Conservation (phyloP, 2,113 vertebrate species). For the Myrmophylax atrothorax region DNA sequence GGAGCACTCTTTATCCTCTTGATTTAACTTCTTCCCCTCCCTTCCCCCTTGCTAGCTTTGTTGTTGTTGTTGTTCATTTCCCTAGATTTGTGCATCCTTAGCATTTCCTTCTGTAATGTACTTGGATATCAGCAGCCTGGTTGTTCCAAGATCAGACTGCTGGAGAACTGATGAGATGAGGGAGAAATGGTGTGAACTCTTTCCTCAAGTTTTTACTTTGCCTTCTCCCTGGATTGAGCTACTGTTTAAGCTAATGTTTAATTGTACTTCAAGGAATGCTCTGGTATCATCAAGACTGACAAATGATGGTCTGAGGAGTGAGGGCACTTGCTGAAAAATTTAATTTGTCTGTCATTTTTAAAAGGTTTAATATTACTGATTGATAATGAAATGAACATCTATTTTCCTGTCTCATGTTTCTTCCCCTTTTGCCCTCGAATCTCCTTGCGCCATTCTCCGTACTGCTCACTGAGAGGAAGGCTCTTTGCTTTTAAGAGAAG, state of each 20-base stretch:
- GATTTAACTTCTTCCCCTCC: constrained; percentile 58
- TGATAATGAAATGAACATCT: neutral
- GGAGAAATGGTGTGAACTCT: constrained; percentile 19
- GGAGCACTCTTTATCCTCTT: constrained; percentile 50
- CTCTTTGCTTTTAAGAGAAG: neutral
- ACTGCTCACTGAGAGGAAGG: neutral
- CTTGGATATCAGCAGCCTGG: constrained; percentile 16
- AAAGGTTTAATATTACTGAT: constrained; percentile 31
- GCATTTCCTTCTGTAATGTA: constrained; percentile 48
- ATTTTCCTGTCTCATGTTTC: neutral
- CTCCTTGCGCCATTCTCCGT: neutral
- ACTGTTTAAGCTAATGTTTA: constrained; percentile 60
- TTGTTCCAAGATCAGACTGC: neutral
- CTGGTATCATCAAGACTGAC: constrained; percentile 44
- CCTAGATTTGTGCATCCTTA: constrained; percentile 30
- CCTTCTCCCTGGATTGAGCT: constrained; percentile 30
- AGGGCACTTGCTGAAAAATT: constrained; percentile 44
- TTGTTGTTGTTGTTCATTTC: constrained; percentile 36
- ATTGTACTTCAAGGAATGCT: constrained; percentile 62
- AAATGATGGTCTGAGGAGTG: constrained; percentile 37
- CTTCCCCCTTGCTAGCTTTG: neutral
- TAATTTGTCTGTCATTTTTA: constrained; percentile 33
- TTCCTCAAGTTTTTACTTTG: neutral
- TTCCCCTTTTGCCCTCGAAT: neutral
- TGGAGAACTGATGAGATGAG: neutral